Evolutionary conservation across 2,113 vertebrate species (phyloP), one percentile per base, ranked within the genome.

Genomic region (Panurus biarmicus): DNA sequence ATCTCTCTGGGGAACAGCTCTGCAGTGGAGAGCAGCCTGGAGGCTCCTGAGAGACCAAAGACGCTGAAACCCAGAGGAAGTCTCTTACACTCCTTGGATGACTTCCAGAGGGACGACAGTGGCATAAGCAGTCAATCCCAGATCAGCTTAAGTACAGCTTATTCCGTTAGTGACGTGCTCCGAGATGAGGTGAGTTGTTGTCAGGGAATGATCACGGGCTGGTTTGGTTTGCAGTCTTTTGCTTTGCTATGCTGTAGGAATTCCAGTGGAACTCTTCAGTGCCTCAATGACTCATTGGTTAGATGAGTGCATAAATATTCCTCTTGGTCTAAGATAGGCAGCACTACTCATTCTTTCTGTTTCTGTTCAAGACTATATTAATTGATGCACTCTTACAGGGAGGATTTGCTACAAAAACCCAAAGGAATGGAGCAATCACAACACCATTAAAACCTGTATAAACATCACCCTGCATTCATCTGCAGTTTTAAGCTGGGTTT

Each of bases 121-220:
- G 79, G 96, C 44, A 57, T 94, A 82, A 97, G 96, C 87, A 96
- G 97, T 67, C 98, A 97, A 19, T 97, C 97, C 54, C 97, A 97
- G 81, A 93, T 96, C 50, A 96, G 96, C 84, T 94, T 98, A 76
- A 97, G 96, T 33, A 93, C 97, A 17, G 95, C 93, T 42, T 96
- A 97, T 86, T 98, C 97, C 38, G 69, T 96, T 57, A 96, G 94
- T 72, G 97, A 98, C 81, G 95, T 98, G 48, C 90, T 96, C 58
- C 92, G 47, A 75, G 95, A 96, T 36, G 97, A 99, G 98, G 98
- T 99, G 97, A 98, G 98, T 96, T 88, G 40, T 47, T 54, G 42
- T 47, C 45, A 56, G 69, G 28, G 23, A 38, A 53, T 47, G 36
- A 54, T 35, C 47, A 21, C 28, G 12, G 53, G 42, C 18, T 38